These are phyloP conservation scores for Scaptomyza graminum DNA, from an alignment of 1,140 invertebrate genomes.

Conservation along the genomic window DNA sequence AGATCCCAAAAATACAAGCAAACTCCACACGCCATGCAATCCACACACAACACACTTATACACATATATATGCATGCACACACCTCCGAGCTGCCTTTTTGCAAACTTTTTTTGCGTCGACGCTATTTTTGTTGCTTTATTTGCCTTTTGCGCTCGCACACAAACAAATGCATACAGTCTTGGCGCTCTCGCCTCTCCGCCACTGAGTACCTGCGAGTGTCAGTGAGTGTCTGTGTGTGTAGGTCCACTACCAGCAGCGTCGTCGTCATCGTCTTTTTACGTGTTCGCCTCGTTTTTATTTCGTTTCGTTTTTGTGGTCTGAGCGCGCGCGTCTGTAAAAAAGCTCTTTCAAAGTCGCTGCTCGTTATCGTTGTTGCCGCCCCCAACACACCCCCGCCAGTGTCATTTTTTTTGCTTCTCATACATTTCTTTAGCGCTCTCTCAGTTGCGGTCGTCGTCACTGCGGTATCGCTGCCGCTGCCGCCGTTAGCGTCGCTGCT, in stretches of 20 bases:
- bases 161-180: slow-evolving; percentile 40
- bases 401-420: slow-evolving; percentile 22
- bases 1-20: slow-evolving; percentile 18
- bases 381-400: slow-evolving; percentile 32
- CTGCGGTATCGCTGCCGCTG: slow-evolving; percentile 41
- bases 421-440: slow-evolving; percentile 54
- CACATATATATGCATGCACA: slow-evolving; percentile 40
- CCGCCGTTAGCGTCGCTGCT: slow-evolving; percentile 51
- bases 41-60: neutral
- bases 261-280: slow-evolving; percentile 54
- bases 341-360: slow-evolving; percentile 63
- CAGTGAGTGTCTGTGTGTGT: slow-evolving; percentile 7
- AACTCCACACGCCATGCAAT: neutral
- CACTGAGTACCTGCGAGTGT: slow-evolving; percentile 24
- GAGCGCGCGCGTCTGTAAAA: slow-evolving; percentile 70
- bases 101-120: slow-evolving; percentile 58
- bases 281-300: slow-evolving; percentile 65
- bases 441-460: slow-evolving; percentile 49
- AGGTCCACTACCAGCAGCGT: slow-evolving; percentile 7
- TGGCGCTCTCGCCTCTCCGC: slow-evolving; percentile 43
- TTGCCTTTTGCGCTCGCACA: slow-evolving; percentile 37
- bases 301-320: slow-evolving; percentile 64
- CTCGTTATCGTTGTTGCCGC: slow-evolving; percentile 51
- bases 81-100: slow-evolving; percentile 63
- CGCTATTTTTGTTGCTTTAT: slow-evolving; percentile 66